A percentile compares a stretch with the other conserved stretches of the same genome.
Evolutionary conservation across 2,797 vertebrate genomes (phyloP).

Genomic region (Clarias pachynema): DNA sequence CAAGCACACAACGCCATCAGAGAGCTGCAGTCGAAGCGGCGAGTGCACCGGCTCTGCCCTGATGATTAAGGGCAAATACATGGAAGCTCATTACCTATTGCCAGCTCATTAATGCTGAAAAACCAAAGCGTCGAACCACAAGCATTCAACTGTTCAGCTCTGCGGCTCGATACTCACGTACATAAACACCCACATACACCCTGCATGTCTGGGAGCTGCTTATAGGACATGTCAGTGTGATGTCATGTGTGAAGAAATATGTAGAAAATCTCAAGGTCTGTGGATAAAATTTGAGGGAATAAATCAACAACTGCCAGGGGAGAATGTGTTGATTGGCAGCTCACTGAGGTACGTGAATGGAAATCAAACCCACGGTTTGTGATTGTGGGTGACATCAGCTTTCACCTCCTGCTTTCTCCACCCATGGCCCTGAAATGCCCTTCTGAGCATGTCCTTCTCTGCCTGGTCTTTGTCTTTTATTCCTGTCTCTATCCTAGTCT

Average conservation of each 20-base stretch:
- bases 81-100: conserved; percentile 15
- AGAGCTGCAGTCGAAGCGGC: conserved; percentile 24
- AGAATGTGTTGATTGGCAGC: conserved; percentile 21
- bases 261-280: conserved; percentile 23
- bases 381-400: conserved; percentile 11
- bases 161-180: conserved; percentile 8
- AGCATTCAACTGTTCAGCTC: neutral
- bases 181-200: conserved; percentile 30
- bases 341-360: conserved; percentile 59
- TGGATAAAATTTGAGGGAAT: neutral
- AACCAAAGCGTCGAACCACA: neutral
- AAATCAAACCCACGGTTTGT: conserved; percentile 49
- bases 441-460: conserved; percentile 31
- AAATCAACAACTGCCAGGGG: neutral
- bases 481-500: conserved; percentile 48
- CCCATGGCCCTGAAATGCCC: neutral
- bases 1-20: conserved; percentile 23
- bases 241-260: conserved; percentile 53
- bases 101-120: conserved; percentile 45
- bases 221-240: conserved; percentile 58
- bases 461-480: conserved; percentile 38
- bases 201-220: conserved; percentile 29
- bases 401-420: neutral
- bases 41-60: conserved; percentile 10
- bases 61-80: conserved; percentile 44